phyloP scores from a whole-genome alignment of 2,888 invertebrate species.

The Synergus gifuensis region DNA sequence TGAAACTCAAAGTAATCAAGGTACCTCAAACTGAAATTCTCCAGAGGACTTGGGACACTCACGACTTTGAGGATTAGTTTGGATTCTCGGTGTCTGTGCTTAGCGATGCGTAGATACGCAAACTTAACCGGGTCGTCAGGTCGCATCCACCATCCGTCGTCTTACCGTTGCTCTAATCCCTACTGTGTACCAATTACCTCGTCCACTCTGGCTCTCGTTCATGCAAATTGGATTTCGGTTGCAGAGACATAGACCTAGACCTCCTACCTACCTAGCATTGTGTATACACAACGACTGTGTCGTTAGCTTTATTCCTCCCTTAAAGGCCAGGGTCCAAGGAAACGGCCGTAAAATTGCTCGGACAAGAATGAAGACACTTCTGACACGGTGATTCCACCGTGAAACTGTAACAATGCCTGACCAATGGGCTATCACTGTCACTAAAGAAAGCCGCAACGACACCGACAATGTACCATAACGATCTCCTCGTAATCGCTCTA shows the following conservation, averaged over 20 bases:
- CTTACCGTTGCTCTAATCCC: conserved; percentile 66
- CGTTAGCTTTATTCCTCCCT: conserved; percentile 51
- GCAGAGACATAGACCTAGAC: conserved; percentile 56
- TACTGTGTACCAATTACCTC: conserved; percentile 66
- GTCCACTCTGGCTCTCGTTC: conserved; percentile 60
- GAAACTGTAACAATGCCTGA: conserved; percentile 47
- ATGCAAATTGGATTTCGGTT: conserved; percentile 75
- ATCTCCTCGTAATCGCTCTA: conserved; percentile 50
- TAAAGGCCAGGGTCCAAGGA: conserved; percentile 44
- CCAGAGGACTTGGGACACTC: not conserved
- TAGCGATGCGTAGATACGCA: conserved; percentile 50
- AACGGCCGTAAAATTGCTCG: conserved; percentile 43
- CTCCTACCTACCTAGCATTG: conserved; percentile 54
- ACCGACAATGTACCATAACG: conserved; percentile 39
- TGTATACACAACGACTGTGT: conserved; percentile 51
- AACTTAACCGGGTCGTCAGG: conserved; percentile 52
- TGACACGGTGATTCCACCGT: conserved; percentile 44
- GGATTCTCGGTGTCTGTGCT: conserved; percentile 48
- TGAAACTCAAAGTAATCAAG: not conserved
- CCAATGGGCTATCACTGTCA: conserved; percentile 33
- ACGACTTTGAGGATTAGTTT: conserved; percentile 39
- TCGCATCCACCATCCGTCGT: conserved; percentile 61
- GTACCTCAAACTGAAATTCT: conserved; percentile 2
- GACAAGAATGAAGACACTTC: conserved; percentile 33
- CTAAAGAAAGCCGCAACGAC: conserved; percentile 18